Base-by-base conservation (phyloP, 1,140 invertebrate genomes). In the Penaeus chinensis region DNA sequence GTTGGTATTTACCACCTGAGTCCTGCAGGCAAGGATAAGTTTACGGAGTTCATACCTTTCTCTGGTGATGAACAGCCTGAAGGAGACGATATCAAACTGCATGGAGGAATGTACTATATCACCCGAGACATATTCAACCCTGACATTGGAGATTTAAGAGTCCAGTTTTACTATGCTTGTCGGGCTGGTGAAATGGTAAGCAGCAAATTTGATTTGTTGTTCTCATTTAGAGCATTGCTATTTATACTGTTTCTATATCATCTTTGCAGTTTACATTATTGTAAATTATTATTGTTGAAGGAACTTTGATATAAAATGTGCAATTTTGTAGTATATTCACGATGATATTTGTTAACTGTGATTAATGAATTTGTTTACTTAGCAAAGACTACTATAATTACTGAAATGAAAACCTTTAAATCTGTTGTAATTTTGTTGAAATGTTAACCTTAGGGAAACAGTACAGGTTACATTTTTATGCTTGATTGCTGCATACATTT, bases 91-190 rank as follows among this genome's bases (percentile, higher is more conserved):
- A 96, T 97, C 3, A 97, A 97, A 92, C 93, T 97, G 90, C 96
- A 97, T 91, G 94, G 96, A 77, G 96, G 96, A 5, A 94, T 97
- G 65, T 97, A 97, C 92, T 97, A 97, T 91, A 96, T 97, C 89
- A 95, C 95, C 19, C 93, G 94, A 74, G 96, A 97, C 93, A 94
- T 97, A n/a, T 95, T 96, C 93, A 94, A 96, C 91, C 96, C 96
- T 80, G 94, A 96, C 89, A 94, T 97, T 27, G 96, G 96, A 42
- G 96, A 97, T 91, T 93, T 97, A 76, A 93, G 96, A 74, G 93
- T 97, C 89, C 95, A 96, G 91, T 96, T 97, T 92, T 96, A 96
- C 47, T 96, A 96, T 92, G 95, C 96, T 19, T 96, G 96, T 63
- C 93, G 95, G 91, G 94, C 94, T 90, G 95, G 95, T 89, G 96